Evolutionary conservation across 2,797 vertebrate species (phyloP).

Genomic region (Myoxocephalus aenaeus): DNA sequence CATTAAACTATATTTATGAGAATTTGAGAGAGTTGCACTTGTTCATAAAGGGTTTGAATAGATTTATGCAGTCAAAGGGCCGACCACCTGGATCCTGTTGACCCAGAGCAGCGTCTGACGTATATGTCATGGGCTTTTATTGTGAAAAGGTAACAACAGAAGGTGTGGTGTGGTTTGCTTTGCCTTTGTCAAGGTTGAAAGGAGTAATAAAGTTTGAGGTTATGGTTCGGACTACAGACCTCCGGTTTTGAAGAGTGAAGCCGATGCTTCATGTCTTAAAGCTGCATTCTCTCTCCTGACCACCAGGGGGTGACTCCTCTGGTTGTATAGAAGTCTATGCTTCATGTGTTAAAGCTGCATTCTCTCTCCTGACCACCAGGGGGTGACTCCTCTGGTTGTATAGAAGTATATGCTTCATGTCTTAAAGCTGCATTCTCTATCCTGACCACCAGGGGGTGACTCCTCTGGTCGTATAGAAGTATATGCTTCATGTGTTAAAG

Average conservation of each 20-base stretch:
- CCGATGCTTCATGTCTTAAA: not conserved
- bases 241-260: too few species aligned
- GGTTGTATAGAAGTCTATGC: not conserved
- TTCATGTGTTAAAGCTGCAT: too few species aligned
- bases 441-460: not conserved
- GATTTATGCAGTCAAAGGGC: not conserved
- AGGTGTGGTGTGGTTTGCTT: not conserved
- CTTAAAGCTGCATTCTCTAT: too few species aligned
- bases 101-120: not conserved
- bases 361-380: too few species aligned
- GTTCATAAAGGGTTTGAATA: not conserved
- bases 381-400: not conserved
- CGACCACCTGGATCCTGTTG: not conserved
- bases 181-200: not conserved
- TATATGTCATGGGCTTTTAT: not conserved
- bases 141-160: not conserved
- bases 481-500: too few species aligned
- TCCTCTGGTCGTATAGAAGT: too few species aligned
- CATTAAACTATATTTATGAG: not conserved
- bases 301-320: not conserved
- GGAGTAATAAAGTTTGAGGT: not conserved
- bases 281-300: not conserved
- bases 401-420: too few species aligned
- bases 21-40: not conserved
- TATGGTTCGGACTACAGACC: not conserved